phyloP scores from a whole-genome alignment of 2,113 vertebrate species.

The Himantopus leucocephalus region DNA sequence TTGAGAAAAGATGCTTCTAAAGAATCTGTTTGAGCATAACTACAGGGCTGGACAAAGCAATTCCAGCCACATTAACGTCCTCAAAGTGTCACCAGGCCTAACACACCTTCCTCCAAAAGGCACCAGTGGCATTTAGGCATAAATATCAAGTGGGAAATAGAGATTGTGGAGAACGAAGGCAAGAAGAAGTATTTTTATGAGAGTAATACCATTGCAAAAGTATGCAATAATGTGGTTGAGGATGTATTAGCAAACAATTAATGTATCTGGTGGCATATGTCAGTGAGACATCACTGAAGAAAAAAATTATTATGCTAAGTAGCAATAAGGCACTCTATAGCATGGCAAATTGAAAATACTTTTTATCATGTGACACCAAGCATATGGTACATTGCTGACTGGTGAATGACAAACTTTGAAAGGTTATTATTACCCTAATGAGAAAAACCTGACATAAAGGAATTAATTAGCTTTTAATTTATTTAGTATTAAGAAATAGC shows the following conservation, averaged over 20 bases:
- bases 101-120: not conserved
- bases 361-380: constrained; percentile 48
- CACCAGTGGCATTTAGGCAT: not conserved
- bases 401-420: constrained; percentile 50
- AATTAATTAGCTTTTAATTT: constrained; percentile 62
- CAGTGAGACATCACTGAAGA: not conserved
- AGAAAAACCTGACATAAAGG: constrained; percentile 45
- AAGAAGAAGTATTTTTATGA: not conserved
- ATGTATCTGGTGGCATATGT: constrained; percentile 19
- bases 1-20: not conserved
- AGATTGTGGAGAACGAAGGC: not conserved
- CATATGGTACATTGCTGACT: constrained; percentile 38
- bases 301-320: not conserved
- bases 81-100: not conserved
- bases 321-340: not conserved
- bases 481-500: constrained; percentile 51
- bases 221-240: not conserved
- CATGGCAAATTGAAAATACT: constrained; percentile 6
- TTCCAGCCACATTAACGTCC: not conserved
- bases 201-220: not conserved
- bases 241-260: constrained; percentile 3
- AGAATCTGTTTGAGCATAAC: not conserved
- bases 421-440: constrained; percentile 58
- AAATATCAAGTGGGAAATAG: not conserved
- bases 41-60: not conserved